phyloP scores from a whole-genome alignment of 2,888 invertebrate species.

The Eurois occulta region DNA sequence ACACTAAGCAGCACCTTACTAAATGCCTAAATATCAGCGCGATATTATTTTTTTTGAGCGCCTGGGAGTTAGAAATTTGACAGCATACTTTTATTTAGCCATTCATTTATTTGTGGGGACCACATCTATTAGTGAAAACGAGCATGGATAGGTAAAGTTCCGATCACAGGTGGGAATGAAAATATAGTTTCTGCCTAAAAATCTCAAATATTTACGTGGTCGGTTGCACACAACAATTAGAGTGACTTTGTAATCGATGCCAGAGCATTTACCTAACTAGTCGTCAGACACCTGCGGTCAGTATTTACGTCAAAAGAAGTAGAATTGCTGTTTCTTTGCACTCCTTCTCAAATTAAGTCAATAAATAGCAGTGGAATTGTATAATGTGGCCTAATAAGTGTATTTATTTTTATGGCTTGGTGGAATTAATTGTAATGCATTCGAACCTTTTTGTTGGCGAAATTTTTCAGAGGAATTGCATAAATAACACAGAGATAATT shows the following conservation, averaged over 20 bases:
- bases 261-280: not conserved
- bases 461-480: not conserved
- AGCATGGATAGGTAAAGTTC: not conserved
- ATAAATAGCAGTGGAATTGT: conserved; percentile 15
- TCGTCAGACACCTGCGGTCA: conserved; percentile 1
- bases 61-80: not conserved
- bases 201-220: not conserved
- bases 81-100: not conserved
- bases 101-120: not conserved
- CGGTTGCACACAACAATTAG: conserved; percentile 5
- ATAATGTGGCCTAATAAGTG: not conserved
- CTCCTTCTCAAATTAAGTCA: not conserved
- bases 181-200: not conserved
- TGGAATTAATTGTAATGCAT: not conserved
- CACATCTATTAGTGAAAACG: not conserved
- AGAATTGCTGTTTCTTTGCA: not conserved
- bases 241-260: conserved; percentile 31
- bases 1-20: not conserved
- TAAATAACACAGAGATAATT: not conserved
- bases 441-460: not conserved
- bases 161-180: not conserved
- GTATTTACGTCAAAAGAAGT: not conserved
- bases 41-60: not conserved
- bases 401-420: not conserved
- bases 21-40: not conserved